A percentile compares a stretch with the other conserved stretches of the same genome.
These are phyloP conservation scores for Polyommatus iphigenia DNA, from an alignment of 2,888 invertebrate genomes.

Conservation along the genomic window DNA sequence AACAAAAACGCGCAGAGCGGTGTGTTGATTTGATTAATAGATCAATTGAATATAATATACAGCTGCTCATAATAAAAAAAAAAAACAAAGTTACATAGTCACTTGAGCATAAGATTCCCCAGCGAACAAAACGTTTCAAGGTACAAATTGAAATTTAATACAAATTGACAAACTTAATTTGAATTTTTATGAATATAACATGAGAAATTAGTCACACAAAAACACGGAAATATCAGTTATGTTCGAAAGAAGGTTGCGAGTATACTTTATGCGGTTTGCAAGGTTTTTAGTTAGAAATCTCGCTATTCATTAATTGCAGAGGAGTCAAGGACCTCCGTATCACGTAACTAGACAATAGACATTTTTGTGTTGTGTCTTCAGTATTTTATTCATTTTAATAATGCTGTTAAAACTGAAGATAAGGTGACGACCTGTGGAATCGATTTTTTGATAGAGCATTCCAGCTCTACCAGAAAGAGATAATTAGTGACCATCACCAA, in stretches of 20 bases:
- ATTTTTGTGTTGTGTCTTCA: neutral
- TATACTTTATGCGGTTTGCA: neutral
- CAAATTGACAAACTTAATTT: neutral
- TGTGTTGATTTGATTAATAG: no score
- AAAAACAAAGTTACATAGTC: neutral
- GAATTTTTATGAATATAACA: neutral
- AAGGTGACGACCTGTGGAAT: neutral
- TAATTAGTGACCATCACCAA: no score
- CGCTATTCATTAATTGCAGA: neutral
- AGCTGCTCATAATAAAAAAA: no score
- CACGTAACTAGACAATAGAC: neutral
- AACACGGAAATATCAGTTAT: constrained; percentile 1
- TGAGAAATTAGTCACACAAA: constrained; percentile 19
- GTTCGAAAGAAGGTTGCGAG: neutral
- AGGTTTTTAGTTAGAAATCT: neutral
- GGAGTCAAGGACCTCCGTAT: neutral
- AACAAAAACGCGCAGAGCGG: neutral
- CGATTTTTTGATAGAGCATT: neutral
- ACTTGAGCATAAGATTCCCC: neutral
- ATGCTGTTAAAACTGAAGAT: neutral
- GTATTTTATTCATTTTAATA: neutral
- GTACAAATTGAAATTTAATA: neutral
- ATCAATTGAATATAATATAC: neutral
- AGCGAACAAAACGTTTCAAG: neutral
- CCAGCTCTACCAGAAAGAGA: no score